Evolutionary conservation across 23 tunicate genomes (phyloP), one percentile per base, ranked within the genome.

Genomic region (Pegea sp.): DNA sequence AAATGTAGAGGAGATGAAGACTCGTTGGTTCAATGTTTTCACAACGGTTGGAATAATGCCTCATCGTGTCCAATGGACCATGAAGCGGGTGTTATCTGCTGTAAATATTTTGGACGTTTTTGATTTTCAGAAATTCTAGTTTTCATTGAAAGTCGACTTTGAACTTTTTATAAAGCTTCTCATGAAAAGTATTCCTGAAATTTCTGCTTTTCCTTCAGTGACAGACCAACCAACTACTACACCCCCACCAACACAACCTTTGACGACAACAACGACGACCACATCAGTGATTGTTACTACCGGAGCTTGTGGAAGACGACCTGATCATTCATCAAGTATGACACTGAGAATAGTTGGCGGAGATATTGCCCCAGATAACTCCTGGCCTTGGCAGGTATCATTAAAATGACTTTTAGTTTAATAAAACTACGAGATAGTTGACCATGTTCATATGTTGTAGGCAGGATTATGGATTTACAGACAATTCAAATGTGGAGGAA

Each of bases 381-480:
- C 62, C 56, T 81, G 80, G 80, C 93, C 93, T 22, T 81, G 93
- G 93, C 93, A 81, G 70, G 93, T 66, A 46, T 38, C 16, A 8
- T 38, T 8, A 38, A 38, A 8, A 38, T 38, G 46, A 38, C 46
- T 38, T 38, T 8, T 38, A 38, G 13, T 38, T 38, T 38, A 38
- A n/a, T n/a, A n/a, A n/a, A n/a, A n/a, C n/a, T n/a, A n/a, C n/a
- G n/a, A n/a, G n/a, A n/a, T 52, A 52, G 16, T 38, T 8, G 56
- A 28, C 61, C 28, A 56, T 0, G 7, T 51, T 0, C 16, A 27
- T 13, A 24, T 25, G 3, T 44, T 28, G 28, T 48, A 78, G 91
- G 77, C 44, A 4, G 93, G 69, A 27, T 57, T 81, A 29, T 81
- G 93, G 93, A 25, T 81, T 29, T 63, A 64, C 5, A 33, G 72